phyloP scores from a whole-genome alignment of 2,888 invertebrate genomes.

The Octonoba sinensis region DNA sequence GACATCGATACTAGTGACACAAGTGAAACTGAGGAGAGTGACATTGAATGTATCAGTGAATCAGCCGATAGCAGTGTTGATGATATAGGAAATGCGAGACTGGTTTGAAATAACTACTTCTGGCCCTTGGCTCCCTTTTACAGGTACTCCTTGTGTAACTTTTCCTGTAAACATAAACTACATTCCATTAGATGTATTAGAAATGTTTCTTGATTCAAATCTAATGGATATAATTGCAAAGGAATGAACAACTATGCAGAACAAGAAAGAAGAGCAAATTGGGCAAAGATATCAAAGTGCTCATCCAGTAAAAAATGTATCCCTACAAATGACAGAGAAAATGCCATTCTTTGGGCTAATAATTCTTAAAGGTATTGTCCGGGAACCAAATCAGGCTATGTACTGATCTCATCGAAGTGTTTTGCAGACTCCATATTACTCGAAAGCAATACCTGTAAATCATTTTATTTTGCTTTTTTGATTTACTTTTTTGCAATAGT shows the following conservation, averaged over 20 bases:
- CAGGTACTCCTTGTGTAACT: conserved; percentile 5
- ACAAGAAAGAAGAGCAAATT: conserved; percentile 7
- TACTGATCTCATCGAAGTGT: too few relatives aligned
- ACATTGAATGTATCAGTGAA: conserved; percentile 21
- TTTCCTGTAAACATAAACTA: conserved; percentile 27
- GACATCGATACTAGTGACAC: conserved; percentile 16
- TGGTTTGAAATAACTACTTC: conserved; percentile 28
- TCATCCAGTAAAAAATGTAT: conserved; percentile 8
- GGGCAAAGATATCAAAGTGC: not conserved
- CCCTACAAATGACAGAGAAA: conserved; percentile 18
- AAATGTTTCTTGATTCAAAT: conserved; percentile 19
- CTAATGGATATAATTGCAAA: too few relatives aligned
- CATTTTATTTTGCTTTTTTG: too few relatives aligned
- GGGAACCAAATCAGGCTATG: conserved; percentile 16
- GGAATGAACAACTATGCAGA: not conserved
- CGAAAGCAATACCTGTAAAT: too few relatives aligned
- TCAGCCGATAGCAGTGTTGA: conserved; percentile 21
- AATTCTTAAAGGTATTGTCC: conserved; percentile 14
- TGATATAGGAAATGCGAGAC: conserved; percentile 23
- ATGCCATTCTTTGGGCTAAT: too few relatives aligned
- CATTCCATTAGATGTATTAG: conserved; percentile 18
- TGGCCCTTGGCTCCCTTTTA: conserved; percentile 20
- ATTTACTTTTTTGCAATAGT: too few relatives aligned
- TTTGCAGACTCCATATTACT: too few relatives aligned
- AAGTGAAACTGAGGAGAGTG: conserved; percentile 18